A percentile compares a stretch with the other conserved stretches of the same genome.
These are phyloP conservation scores for Drosophila bunnanda DNA, from an alignment of 2,888 invertebrate genomes.

Conservation along the genomic window DNA sequence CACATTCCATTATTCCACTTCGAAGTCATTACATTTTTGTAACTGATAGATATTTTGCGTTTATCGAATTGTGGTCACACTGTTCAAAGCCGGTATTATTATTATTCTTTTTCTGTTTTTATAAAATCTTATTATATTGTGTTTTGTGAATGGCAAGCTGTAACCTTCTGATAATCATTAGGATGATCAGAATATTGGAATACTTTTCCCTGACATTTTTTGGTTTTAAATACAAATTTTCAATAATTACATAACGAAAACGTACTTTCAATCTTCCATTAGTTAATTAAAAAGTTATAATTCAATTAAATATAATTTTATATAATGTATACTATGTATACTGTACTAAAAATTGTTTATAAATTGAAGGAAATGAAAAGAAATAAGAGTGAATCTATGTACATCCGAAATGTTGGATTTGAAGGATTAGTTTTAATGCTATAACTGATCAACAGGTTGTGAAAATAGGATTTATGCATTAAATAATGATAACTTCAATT, in stretches of 20 bases:
- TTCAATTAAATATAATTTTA: not conserved
- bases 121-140: slow-evolving; percentile 7
- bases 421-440: not conserved
- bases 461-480: not conserved
- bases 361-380: not conserved
- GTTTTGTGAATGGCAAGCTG: slow-evolving; percentile 15
- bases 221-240: not conserved
- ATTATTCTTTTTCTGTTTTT: slow-evolving; percentile 1
- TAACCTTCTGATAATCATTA: too few species aligned
- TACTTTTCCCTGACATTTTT: too few species aligned
- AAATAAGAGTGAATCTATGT: not conserved
- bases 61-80: slow-evolving; percentile 6
- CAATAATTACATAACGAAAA: slow-evolving; percentile 20
- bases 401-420: not conserved
- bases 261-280: not conserved
- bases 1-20: not conserved
- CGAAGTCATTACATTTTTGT: not conserved
- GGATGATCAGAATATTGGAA: not conserved
- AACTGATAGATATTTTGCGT: not conserved
- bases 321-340: not conserved
- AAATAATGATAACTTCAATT: not conserved
- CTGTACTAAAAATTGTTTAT: not conserved
- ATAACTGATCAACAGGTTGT: slow-evolving; percentile 12
- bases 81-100: slow-evolving; percentile 30
- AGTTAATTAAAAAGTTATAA: not conserved